Evolutionary conservation across 2,888 invertebrate genomes (phyloP), one percentile per base, ranked within the genome.

Genomic region (Hylaea fasciaria): DNA sequence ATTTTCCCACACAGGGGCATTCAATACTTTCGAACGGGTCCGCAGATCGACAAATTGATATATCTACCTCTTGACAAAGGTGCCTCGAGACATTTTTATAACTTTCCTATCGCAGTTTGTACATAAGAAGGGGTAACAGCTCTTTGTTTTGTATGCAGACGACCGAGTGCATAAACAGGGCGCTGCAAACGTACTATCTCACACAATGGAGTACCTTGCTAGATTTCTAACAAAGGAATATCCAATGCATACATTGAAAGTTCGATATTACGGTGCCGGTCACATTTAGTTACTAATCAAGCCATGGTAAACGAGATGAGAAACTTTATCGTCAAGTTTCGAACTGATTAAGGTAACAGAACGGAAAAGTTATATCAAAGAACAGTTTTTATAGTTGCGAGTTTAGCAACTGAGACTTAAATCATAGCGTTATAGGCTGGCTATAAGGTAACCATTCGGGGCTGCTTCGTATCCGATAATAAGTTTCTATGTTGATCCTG

Each of bases 111-210:
- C 56, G 62, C 68, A 67, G 66, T 64, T 52, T 49, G 63, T 63
- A 53, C 60, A 55, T 49, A 57, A 62, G 57, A 65, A 40, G 40
- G 64, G 54, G 48, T 48, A 55, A 53, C 52, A 63, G 66, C 62
- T 57, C 61, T 2, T 69, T 68, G 70, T 74, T 80, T 73, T 76
- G 74, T 80, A 81, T 82, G 80, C 80, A 80, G 76, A 76, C 75
- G 67, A 73, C 62, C 60, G 69, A 66, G 70, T 76, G 76, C 77
- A 80, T 78, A 81, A 78, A 77, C 76, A 76, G 66, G 68, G 54
- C 66, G 55, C 60, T 62, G 62, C 66, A 66, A 68, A 64, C 66
- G 54, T 53, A 62, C 41, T 62, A 69, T 63, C 61, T 43, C 59
- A 67, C 66, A 69, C 68, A 56, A 64, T 61, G 51, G 54, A 58